Evolutionary conservation across 2,797 vertebrate genomes (phyloP).

Genomic region (Phalanger gymnotis): DNA sequence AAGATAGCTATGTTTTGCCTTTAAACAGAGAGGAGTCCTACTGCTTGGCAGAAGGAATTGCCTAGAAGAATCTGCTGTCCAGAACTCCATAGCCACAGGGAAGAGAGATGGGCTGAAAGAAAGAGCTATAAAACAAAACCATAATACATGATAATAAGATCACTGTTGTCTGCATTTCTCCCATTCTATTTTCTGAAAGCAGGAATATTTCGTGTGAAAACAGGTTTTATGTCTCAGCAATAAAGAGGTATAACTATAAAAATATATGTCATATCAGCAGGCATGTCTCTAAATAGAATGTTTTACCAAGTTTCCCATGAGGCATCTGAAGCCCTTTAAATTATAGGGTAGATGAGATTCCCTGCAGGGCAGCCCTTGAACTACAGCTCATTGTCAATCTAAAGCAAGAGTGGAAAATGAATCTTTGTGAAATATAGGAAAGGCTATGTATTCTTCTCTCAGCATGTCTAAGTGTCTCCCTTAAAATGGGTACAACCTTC

Average conservation of each 20-base stretch:
- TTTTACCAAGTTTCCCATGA: conserved; percentile 77
- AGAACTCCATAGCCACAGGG: conserved; percentile 34
- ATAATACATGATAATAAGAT: conserved; percentile 65
- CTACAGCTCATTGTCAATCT: conserved; percentile 67
- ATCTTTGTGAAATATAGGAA: conserved; percentile 53
- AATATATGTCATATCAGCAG: conserved; percentile 79
- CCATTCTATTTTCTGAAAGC: conserved; percentile 74
- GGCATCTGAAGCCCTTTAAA: conserved; percentile 66
- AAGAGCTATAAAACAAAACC: conserved; percentile 71
- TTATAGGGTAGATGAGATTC: conserved; percentile 72
- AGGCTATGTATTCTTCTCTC: conserved; percentile 16
- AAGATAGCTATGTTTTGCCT: background rate
- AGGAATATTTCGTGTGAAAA: conserved; percentile 72
- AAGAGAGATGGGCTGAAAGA: conserved; percentile 52
- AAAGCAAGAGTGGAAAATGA: conserved; percentile 60
- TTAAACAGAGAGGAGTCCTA: conserved; percentile 5
- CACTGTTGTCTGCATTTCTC: conserved; percentile 63
- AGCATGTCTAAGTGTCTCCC: conserved; percentile 56
- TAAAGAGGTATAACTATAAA: conserved; percentile 79
- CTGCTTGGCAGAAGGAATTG: conserved; percentile 16
- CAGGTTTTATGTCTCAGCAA: conserved; percentile 74
- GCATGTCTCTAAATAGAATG: conserved; percentile 77
- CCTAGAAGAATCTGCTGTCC: conserved; percentile 32
- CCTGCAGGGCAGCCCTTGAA: conserved; percentile 74
- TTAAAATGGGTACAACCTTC: conserved; percentile 45